Evolutionary conservation across 2,888 invertebrate genomes (phyloP).

Genomic region (Amblyteles armatorius): DNA sequence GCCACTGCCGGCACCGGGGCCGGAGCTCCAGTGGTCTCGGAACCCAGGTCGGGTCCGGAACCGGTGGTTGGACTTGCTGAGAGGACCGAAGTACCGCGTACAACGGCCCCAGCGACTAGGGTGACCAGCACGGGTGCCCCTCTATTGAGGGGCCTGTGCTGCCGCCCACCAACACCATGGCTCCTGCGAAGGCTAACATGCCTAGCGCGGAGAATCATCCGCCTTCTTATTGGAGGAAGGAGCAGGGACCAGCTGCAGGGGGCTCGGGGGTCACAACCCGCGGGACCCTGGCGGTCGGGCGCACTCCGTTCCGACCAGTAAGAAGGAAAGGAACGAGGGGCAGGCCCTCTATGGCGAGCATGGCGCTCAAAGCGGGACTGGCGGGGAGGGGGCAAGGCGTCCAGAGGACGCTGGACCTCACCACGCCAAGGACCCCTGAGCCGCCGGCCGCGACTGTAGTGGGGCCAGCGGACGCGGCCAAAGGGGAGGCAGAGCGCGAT

Average conservation of each 20-base stretch:
- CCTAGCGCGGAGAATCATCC: neutral
- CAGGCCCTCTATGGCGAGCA: neutral
- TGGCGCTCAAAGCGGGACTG: neutral
- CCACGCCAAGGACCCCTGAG: neutral
- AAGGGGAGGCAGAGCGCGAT: neutral
- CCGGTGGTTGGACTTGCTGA: neutral
- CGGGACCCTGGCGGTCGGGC: neutral
- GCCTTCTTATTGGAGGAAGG: neutral
- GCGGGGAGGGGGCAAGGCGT: neutral
- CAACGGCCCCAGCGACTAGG: neutral
- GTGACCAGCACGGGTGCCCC: neutral
- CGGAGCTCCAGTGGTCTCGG: neutral
- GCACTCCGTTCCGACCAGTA: neutral
- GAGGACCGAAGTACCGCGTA: neutral
- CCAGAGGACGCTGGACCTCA: slow-evolving; percentile 3
- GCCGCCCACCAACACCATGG: neutral
- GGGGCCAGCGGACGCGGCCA: neutral
- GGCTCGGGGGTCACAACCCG: neutral
- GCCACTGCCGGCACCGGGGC: neutral
- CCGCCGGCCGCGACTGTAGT: neutral
- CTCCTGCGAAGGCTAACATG: no score
- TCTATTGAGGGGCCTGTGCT: neutral
- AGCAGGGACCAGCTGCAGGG: neutral
- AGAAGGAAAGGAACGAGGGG: neutral
- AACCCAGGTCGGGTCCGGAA: neutral